Evolutionary conservation across 1,140 invertebrate genomes (phyloP).

Genomic region (Eueides isabella): DNA sequence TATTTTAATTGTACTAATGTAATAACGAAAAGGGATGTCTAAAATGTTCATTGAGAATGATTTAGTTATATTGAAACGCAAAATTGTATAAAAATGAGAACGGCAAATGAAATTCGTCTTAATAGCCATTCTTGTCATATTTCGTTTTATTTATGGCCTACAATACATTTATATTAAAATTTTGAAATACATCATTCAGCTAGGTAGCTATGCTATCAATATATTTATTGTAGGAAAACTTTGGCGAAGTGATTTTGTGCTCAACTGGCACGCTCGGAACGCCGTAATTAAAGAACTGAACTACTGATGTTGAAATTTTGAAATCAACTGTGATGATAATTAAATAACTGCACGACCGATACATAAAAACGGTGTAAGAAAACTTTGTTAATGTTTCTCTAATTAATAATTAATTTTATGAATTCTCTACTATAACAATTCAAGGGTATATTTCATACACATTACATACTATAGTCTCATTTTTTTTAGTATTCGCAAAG

Average conservation of each 20-base stretch:
- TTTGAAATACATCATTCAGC: constrained; percentile 15
- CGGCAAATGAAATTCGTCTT: constrained; percentile 28
- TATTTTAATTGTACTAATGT: background rate
- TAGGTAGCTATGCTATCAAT: background rate
- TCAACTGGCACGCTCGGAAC: no score
- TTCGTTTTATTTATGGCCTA: constrained; percentile 25
- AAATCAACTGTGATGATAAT: no score
- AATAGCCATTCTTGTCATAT: constrained; percentile 27
- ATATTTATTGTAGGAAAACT: constrained; percentile 7
- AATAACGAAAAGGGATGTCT: background rate
- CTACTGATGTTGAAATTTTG: no score
- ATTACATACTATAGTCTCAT: no score
- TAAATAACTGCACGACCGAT: background rate
- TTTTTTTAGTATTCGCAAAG: no score
- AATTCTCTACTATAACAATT: background rate
- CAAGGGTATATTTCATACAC: background rate
- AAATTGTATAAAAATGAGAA: constrained; percentile 28
- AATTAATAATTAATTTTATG: no score
- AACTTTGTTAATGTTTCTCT: background rate
- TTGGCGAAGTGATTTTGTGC: no score
- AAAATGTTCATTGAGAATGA: constrained; percentile 1
- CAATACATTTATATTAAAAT: constrained; percentile 30
- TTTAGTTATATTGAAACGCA: constrained; percentile 16
- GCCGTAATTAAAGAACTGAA: no score
- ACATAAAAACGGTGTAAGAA: background rate